These are phyloP conservation scores for Crotalus tigris DNA, from an alignment of 2,113 vertebrate species.

Conservation along the genomic window DNA sequence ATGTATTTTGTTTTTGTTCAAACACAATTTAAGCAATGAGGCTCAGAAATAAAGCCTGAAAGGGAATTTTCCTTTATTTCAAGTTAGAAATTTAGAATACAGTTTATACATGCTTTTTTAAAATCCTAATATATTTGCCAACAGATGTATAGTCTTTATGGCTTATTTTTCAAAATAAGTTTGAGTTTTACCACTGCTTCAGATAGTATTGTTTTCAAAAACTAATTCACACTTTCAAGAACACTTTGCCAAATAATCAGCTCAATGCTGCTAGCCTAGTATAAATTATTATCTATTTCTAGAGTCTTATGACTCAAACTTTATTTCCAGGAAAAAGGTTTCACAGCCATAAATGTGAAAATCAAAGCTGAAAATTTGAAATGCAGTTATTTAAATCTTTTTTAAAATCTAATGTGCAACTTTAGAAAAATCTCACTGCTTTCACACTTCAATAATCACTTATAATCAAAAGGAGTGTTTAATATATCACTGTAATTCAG, in stretches of 20 bases:
- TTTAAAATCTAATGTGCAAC: not conserved
- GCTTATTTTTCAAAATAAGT: not conserved
- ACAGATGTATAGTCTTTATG: not conserved
- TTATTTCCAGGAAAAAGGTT: not conserved
- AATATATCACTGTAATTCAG: not conserved
- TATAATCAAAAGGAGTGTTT: not conserved
- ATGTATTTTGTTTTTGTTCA: not conserved
- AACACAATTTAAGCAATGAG: not conserved
- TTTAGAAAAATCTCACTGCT: not conserved
- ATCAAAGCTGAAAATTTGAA: not conserved
- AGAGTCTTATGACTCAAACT: not conserved
- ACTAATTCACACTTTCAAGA: constrained; percentile 8
- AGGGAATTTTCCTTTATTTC: not conserved
- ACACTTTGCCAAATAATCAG: constrained; percentile 8
- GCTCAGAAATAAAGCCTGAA: not conserved
- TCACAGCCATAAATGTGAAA: not conserved
- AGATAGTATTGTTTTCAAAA: constrained; percentile 4
- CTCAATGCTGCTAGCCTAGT: not conserved
- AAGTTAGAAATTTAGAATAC: not conserved
- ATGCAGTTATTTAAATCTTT: not conserved
- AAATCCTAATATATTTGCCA: not conserved
- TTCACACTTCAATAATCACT: not conserved
- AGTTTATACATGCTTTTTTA: not conserved
- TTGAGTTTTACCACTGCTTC: not conserved
- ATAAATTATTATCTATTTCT: constrained; percentile 4